These are phyloP conservation scores for Colius striatus DNA, from an alignment of 2,113 vertebrate genomes.

Conservation along the genomic window DNA sequence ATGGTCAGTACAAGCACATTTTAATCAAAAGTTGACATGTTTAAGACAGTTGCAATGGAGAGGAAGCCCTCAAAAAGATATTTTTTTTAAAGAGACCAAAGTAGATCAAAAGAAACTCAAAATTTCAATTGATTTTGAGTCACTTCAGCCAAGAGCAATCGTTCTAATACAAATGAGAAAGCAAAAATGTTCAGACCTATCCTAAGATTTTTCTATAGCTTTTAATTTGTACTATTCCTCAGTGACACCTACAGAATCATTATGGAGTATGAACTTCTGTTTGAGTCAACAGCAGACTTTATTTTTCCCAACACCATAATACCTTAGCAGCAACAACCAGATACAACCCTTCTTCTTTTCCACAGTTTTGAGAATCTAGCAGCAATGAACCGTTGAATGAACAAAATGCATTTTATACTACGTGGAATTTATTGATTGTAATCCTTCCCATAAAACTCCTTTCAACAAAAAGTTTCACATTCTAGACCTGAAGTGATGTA, in stretches of 20 bases:
- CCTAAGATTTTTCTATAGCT: neutral
- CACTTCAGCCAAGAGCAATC: neutral
- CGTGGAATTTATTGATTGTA: neutral
- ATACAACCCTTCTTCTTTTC: neutral
- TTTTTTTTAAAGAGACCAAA: neutral
- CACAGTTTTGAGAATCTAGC: neutral
- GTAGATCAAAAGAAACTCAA: neutral
- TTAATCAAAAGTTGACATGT: neutral
- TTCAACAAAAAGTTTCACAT: neutral
- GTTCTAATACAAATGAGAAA: neutral
- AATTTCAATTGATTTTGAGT: neutral
- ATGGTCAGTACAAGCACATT: neutral
- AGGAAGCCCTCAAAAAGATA: neutral
- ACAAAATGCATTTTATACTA: neutral
- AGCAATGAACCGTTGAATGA: neutral
- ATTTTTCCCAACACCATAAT: neutral
- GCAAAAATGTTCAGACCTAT: neutral
- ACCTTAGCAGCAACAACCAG: neutral
- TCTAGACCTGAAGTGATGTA: neutral
- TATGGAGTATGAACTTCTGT: neutral
- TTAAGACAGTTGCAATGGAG: neutral
- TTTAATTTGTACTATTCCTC: neutral
- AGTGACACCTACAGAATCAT: neutral
- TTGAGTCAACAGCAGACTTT: fast-evolving
- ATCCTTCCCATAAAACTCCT: neutral